Percentiles rank a stretch among this genome's conserved stretches.
Evolutionary conservation across 1,140 invertebrate species (phyloP).

Genomic region (Brachionus plicatilis): DNA sequence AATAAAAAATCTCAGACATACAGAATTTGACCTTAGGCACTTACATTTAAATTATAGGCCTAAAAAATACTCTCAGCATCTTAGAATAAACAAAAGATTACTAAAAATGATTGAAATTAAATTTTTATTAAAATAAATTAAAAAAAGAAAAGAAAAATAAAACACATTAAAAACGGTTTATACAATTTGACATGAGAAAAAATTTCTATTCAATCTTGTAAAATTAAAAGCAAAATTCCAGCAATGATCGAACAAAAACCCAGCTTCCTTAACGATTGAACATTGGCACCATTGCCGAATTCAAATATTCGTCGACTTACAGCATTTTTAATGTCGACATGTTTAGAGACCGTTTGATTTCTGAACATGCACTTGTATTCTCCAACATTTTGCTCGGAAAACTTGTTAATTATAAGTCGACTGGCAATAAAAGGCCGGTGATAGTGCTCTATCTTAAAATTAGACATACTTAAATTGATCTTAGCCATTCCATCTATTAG

Average conservation of each 20-base stretch:
- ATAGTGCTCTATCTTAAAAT: slow-evolving; percentile 5
- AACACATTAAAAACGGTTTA: neutral
- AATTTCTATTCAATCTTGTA: neutral
- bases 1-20: no score
- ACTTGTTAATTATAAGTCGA: neutral
- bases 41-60: neutral
- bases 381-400: neutral
- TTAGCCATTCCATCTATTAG: neutral
- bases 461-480: neutral
- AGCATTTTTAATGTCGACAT: neutral
- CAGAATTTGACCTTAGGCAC: neutral
- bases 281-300: neutral
- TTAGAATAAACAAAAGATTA: neutral
- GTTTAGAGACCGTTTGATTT: neutral
- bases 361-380: neutral
- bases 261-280: neutral
- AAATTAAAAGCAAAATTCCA: neutral
- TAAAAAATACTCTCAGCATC: neutral
- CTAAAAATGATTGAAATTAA: neutral
- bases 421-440: neutral
- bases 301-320: slow-evolving; percentile 5
- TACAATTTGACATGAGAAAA: neutral
- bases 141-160: neutral
- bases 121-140: neutral
- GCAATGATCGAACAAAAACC: neutral